Percentiles rank a stretch among this genome's conserved stretches.
These are phyloP conservation scores for Onthophagus sagittarius DNA, from an alignment of 2,888 invertebrate species.

Conservation along the genomic window DNA sequence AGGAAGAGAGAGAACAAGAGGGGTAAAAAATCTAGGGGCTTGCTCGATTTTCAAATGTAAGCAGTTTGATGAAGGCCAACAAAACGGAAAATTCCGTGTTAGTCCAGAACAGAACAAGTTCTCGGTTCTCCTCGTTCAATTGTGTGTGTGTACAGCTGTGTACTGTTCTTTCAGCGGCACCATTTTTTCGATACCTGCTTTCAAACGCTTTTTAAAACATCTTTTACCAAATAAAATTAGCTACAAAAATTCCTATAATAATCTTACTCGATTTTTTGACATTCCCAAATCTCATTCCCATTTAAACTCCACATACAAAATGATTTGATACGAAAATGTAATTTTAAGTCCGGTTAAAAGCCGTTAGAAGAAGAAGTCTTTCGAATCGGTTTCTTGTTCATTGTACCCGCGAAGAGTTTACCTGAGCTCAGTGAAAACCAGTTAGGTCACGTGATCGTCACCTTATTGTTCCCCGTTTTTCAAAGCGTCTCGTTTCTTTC, in stretches of 20 bases:
- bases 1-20: background rate
- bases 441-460: background rate
- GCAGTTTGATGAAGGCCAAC: background rate
- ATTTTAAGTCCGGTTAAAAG: background rate
- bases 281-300: too few species aligned
- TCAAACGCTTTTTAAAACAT: too few species aligned
- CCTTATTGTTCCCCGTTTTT: background rate
- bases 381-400: background rate
- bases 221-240: too few species aligned
- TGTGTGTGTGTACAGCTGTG: too few species aligned
- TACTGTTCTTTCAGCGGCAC: too few species aligned
- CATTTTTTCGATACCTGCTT: too few species aligned
- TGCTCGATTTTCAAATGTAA: background rate
- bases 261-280: too few species aligned
- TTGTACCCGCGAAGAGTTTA: background rate
- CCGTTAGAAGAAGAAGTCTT: background rate
- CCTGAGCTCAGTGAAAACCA: background rate
- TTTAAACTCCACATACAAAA: too few species aligned
- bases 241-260: too few species aligned
- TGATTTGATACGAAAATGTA: too few species aligned
- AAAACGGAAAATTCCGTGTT: background rate
- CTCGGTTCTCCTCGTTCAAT: too few species aligned
- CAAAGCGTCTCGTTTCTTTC: background rate
- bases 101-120: background rate
- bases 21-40: background rate